These are phyloP conservation scores for Reticulitermes lucifugus DNA, from an alignment of 2,888 invertebrate genomes.

Conservation along the genomic window DNA sequence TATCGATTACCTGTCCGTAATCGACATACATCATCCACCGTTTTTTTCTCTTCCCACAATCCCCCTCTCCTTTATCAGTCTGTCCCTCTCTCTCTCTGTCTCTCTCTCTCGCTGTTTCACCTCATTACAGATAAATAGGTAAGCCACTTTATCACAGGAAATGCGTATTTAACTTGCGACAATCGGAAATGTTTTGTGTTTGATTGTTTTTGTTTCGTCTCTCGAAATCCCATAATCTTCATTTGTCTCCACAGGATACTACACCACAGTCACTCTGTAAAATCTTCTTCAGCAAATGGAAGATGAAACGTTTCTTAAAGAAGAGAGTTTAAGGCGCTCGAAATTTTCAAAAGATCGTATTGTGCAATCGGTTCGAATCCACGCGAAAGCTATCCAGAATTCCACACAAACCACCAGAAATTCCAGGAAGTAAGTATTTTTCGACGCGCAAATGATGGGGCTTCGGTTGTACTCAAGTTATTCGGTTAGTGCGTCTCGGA, in stretches of 20 bases:
- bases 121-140: conserved; percentile 32
- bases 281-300: not conserved
- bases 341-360: too few relatives aligned
- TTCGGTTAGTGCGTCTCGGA: too few relatives aligned
- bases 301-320: not conserved
- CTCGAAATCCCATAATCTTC: not conserved
- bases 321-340: not conserved
- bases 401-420: too few relatives aligned
- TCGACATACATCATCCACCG: conserved; percentile 36
- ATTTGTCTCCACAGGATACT: not conserved
- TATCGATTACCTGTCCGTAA: conserved; percentile 41
- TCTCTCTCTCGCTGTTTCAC: conserved; percentile 6
- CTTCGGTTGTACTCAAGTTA: too few relatives aligned
- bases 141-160: conserved; percentile 1
- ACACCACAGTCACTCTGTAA: not conserved
- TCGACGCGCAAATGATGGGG: too few relatives aligned
- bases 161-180: not conserved
- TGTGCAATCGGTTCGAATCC: too few relatives aligned
- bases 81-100: not conserved
- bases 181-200: conserved; percentile 11
- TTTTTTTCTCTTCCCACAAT: not conserved
- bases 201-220: not conserved
- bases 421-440: too few relatives aligned
- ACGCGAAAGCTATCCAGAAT: too few relatives aligned
- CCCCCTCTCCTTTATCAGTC: not conserved